These are phyloP conservation scores for Napeogenes inachia DNA, from an alignment of 2,888 invertebrate species.

Conservation along the genomic window DNA sequence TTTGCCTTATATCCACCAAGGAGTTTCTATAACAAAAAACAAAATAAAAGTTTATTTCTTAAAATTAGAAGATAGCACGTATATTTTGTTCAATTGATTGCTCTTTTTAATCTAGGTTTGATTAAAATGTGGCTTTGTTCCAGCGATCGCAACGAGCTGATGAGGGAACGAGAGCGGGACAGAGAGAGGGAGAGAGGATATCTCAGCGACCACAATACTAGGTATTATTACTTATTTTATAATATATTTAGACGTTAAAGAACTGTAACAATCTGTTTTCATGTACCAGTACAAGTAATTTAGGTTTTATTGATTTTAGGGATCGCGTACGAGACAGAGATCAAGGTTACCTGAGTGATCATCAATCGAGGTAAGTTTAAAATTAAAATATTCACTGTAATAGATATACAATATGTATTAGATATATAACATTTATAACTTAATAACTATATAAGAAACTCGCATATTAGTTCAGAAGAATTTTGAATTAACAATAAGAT, in stretches of 20 bases:
- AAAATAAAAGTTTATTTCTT: too few species aligned
- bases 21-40: too few species aligned
- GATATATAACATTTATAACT: too few species aligned
- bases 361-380: conserved; percentile 82
- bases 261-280: background rate
- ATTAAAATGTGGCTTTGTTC: conserved; percentile 37
- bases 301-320: conserved; percentile 38
- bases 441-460: too few species aligned
- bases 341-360: conserved; percentile 87
- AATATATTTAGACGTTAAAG: conserved; percentile 5
- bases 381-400: background rate
- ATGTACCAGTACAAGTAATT: conserved; percentile 5
- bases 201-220: conserved; percentile 87
- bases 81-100: conserved; percentile 11
- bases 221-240: conserved; percentile 58
- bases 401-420: background rate
- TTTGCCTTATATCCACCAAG: too few species aligned
- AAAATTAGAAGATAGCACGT: too few species aligned
- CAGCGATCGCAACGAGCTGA: conserved; percentile 90
- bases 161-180: conserved; percentile 87
- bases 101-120: conserved; percentile 27
- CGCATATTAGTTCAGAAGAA: too few species aligned
- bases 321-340: conserved; percentile 66
- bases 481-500: too few species aligned
- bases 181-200: conserved; percentile 81